Conservation (phyloP, 2,797 vertebrate species). For the Lithobates pipiens region DNA sequence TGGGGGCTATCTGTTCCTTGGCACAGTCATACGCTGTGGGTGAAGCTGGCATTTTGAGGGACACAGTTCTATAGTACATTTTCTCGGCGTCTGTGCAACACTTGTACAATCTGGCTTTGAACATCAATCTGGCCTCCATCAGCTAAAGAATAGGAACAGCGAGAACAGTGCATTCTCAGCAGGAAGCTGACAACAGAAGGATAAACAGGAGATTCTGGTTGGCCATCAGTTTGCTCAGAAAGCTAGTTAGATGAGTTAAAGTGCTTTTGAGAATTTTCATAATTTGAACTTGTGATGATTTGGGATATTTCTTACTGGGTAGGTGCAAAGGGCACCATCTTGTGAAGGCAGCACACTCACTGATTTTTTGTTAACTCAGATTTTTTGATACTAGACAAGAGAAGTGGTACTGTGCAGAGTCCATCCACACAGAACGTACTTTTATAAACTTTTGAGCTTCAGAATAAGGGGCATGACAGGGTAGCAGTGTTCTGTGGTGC, state of each 20-base stretch:
- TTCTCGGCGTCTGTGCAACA: not conserved
- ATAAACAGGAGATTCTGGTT: not conserved
- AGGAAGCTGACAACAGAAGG: not conserved
- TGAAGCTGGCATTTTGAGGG: not conserved
- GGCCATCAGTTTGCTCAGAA: not conserved
- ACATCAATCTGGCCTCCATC: not conserved
- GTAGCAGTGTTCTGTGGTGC: too few relatives aligned
- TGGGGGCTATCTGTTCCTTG: not conserved
- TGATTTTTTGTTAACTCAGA: too few relatives aligned
- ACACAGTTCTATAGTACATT: not conserved
- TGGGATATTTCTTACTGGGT: too few relatives aligned
- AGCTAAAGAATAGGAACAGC: not conserved
- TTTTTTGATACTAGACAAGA: too few relatives aligned
- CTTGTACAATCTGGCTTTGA: not conserved
- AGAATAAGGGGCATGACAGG: too few relatives aligned
- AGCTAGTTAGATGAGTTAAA: not conserved
- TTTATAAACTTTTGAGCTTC: too few relatives aligned
- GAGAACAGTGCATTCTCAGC: not conserved
- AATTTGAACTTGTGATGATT: too few relatives aligned
- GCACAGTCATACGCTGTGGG: not conserved
- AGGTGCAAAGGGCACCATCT: too few relatives aligned
- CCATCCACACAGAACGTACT: too few relatives aligned
- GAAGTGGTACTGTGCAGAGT: too few relatives aligned
- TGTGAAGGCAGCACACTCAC: too few relatives aligned
- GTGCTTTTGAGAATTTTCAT: not conserved